Evolutionary conservation across 2,113 vertebrate genomes (phyloP).

Genomic region (Azemiops feae): DNA sequence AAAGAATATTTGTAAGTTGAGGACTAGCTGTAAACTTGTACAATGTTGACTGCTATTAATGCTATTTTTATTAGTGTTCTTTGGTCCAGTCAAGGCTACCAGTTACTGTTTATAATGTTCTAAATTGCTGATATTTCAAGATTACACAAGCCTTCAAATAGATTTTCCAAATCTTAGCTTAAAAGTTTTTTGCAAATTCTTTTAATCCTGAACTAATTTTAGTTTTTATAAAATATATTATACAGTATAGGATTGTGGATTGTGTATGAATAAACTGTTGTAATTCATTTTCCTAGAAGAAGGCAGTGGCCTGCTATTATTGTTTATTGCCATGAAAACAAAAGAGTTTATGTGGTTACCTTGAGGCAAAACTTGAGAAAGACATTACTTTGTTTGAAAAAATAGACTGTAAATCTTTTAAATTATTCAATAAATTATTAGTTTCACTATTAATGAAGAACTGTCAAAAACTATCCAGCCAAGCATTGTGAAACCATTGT

Average conservation of each 20-base stretch:
- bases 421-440: too few relatives aligned
- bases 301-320: too few relatives aligned
- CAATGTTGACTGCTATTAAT: background rate
- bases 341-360: background rate
- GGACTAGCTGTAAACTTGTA: background rate
- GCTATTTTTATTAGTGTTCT: background rate
- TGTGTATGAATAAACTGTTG: background rate
- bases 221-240: background rate
- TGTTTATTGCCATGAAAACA: background rate
- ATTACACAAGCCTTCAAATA: background rate
- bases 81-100: background rate
- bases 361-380: too few relatives aligned
- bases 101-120: background rate
- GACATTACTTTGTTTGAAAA: background rate
- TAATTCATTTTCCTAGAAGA: background rate
- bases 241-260: background rate
- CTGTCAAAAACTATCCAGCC: background rate
- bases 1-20: background rate
- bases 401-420: background rate
- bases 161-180: background rate
- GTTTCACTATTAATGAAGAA: background rate
- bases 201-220: background rate
- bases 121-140: background rate
- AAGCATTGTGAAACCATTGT: background rate
- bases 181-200: background rate